Percentiles rank a stretch among this genome's conserved stretches.
Conservation (phyloP, 1,140 invertebrate genomes). For the Saxidomus purpurata region DNA sequence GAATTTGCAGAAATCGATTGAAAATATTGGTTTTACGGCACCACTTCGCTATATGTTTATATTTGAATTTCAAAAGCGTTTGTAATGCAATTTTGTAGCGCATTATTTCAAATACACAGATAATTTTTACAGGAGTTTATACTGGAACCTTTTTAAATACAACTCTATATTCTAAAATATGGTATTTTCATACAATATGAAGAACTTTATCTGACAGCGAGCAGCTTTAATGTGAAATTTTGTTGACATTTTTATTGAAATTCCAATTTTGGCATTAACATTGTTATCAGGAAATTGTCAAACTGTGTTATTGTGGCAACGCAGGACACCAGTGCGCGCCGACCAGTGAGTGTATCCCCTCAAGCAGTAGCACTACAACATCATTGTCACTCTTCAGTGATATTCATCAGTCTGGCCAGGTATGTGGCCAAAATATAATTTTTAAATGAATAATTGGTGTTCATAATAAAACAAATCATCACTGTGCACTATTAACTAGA, state of each 20-base stretch:
- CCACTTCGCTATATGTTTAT: too few relatives aligned
- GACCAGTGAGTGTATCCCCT: not conserved
- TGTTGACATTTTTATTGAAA: not conserved
- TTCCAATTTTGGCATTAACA: not conserved
- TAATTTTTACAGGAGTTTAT: too few relatives aligned
- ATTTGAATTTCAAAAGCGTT: too few relatives aligned
- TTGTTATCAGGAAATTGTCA: not conserved
- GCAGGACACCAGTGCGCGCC: not conserved
- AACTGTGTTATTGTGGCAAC: not conserved
- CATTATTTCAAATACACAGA: too few relatives aligned
- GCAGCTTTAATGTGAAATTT: not conserved
- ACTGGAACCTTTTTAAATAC: too few relatives aligned
- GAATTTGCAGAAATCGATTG: too few relatives aligned
- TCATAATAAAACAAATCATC: not conserved
- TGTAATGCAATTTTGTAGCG: too few relatives aligned
- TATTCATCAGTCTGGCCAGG: too few relatives aligned
- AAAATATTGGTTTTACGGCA: too few relatives aligned
- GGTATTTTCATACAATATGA: too few relatives aligned
- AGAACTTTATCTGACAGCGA: not conserved
- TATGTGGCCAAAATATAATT: not conserved
- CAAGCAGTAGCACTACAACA: not conserved
- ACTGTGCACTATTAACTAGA: too few relatives aligned
- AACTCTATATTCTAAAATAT: too few relatives aligned
- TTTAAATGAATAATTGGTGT: not conserved
- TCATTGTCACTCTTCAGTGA: not conserved